Evolutionary conservation across 2,113 vertebrate species (phyloP).

Genomic region (Telmatochromis brichardi): DNA sequence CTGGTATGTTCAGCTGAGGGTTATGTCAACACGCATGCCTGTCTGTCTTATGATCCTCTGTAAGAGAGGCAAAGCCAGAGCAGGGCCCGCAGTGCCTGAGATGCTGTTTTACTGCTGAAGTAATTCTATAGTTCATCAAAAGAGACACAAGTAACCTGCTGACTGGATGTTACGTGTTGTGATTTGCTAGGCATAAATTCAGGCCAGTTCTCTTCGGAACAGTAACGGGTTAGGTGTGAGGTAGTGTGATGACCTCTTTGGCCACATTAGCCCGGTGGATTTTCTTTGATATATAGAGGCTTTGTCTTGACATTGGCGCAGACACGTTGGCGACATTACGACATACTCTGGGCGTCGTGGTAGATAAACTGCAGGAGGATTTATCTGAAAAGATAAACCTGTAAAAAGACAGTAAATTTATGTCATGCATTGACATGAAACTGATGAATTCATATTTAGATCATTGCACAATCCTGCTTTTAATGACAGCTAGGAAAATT

Average conservation of each 20-base stretch:
- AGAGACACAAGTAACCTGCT: background rate
- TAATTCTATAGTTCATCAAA: background rate
- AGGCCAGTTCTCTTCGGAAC: background rate
- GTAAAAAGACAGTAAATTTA: background rate
- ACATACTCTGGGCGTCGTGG: background rate
- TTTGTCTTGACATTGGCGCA: background rate
- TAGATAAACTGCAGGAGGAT: background rate
- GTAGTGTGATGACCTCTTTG: background rate
- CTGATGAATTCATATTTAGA: background rate
- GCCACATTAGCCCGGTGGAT: background rate
- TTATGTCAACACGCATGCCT: slow-evolving; percentile 26
- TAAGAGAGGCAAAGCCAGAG: background rate
- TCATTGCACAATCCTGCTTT: fast-evolving
- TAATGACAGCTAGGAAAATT: background rate
- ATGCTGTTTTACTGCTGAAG: background rate
- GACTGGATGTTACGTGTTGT: background rate
- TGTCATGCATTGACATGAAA: background rate
- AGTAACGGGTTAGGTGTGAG: background rate
- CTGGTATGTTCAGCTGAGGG: slow-evolving; percentile 34
- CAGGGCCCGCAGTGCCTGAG: background rate
- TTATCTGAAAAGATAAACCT: background rate
- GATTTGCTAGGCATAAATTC: background rate
- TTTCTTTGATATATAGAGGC: background rate
- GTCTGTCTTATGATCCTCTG: slow-evolving; percentile 31
- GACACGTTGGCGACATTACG: background rate